Evolutionary conservation across 1,140 invertebrate species (phyloP), one percentile per base, ranked within the genome.

Genomic region (Acyrthosiphon pisum): DNA sequence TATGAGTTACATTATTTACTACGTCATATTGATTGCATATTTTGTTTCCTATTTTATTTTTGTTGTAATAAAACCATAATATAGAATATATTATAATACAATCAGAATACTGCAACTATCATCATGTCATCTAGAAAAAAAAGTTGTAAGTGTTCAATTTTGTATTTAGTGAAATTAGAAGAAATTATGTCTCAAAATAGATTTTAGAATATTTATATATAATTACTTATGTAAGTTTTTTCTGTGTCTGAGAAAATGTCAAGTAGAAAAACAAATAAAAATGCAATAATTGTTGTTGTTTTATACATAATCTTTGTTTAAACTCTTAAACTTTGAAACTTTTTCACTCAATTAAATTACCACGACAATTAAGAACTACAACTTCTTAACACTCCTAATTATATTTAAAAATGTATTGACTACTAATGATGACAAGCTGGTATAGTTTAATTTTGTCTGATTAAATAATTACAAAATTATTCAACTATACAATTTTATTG

Each of bases 201-300:
- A n/a, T 76, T n/a, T 76, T 20, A 76, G 30, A 76, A 76, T 68
- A 68, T 68, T n/a, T 76, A 76, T 76, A n/a, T 76, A 76, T 76
- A 6, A 76, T n/a, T n/a, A 76, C 30, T 14, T 76, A n/a, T 76
- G 30, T n/a, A n/a, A 76, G n/a, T n/a, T n/a, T 35, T 76, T 60
- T n/a, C n/a, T 76, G 26, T 68, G 14, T 76, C 60, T n/a, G n/a
- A 76, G n/a, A 76, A 68, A 68, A 68, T 68, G 60, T 60, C 23
- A 60, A 60, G 23, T 60, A 26, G 56, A 60, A 60, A 56, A 60
- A 60, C 26, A 0, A 68, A 68, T 68, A 68, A 68, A 30, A 11
- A n/a, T 68, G 60, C 30, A 68, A 68, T 68, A 68, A 68, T n/a
- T 30, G 30, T 68, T 68, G 60, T 68, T 68, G 30, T 68, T 68